These are phyloP conservation scores for Amiota communis DNA, from an alignment of 2,888 invertebrate genomes.

Conservation along the genomic window DNA sequence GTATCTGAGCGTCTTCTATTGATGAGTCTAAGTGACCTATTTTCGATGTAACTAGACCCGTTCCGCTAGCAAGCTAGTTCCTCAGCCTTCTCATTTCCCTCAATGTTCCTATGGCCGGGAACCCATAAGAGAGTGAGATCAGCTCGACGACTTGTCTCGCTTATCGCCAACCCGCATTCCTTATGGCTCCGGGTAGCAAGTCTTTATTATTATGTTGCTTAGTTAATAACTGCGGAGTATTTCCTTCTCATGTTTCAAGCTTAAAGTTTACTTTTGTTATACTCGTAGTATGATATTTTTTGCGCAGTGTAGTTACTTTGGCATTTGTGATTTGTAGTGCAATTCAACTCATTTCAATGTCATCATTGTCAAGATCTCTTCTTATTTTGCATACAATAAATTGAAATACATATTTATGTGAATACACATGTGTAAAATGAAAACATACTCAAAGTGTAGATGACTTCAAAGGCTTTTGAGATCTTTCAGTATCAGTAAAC, in stretches of 20 bases:
- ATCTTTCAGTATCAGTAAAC: not conserved
- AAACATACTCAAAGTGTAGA: conserved; percentile 7
- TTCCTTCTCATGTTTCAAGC: not conserved
- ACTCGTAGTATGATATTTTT: not conserved
- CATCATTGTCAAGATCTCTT: conserved; percentile 20
- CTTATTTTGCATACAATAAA: not conserved
- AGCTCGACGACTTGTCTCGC: too few species aligned
- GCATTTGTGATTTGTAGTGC: not conserved
- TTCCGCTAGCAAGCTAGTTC: too few species aligned
- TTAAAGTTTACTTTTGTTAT: not conserved
- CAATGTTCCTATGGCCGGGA: too few species aligned
- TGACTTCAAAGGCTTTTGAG: conserved; percentile 5
- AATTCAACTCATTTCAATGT: conserved; percentile 12
- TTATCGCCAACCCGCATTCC: too few species aligned
- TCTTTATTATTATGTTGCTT: not conserved
- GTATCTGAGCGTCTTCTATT: too few species aligned
- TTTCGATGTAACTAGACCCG: too few species aligned
- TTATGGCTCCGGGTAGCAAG: not conserved
- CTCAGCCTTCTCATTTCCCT: too few species aligned
- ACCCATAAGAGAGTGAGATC: too few species aligned
- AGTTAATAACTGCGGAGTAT: not conserved
- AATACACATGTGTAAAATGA: not conserved
- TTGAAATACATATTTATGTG: not conserved
- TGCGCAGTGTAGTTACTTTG: not conserved
- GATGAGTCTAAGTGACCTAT: too few species aligned